These are phyloP conservation scores for Osedax frankpressi DNA, from an alignment of 2,888 invertebrate genomes.

Conservation along the genomic window DNA sequence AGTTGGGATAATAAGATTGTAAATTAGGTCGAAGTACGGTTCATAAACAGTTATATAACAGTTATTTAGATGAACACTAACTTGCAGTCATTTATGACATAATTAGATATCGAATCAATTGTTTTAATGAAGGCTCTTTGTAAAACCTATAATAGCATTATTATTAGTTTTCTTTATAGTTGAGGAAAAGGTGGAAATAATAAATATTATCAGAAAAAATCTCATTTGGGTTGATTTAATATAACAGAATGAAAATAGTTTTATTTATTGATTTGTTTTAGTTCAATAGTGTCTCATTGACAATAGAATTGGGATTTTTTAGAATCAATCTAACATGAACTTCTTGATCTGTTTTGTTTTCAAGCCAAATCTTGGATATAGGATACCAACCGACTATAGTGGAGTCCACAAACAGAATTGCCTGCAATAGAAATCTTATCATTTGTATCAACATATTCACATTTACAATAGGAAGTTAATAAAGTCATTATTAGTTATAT, in stretches of 20 bases:
- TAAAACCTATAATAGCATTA: conserved; percentile 38
- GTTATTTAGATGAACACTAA: too few relatives aligned
- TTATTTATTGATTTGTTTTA: too few relatives aligned
- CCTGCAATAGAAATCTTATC: conserved; percentile 36
- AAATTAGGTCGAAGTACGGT: background rate
- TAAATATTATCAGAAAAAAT: too few relatives aligned
- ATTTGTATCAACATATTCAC: conserved; percentile 40
- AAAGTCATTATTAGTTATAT: too few relatives aligned
- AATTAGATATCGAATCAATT: conserved; percentile 41
- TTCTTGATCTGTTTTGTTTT: conserved; percentile 40
- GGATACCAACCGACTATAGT: conserved; percentile 45
- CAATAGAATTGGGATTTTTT: too few relatives aligned
- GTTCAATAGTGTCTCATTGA: too few relatives aligned
- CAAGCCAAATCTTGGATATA: conserved; percentile 44
- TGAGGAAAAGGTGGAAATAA: too few relatives aligned
- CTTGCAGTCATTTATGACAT: conserved; percentile 41
- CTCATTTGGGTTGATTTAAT: too few relatives aligned
- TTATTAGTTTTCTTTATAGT: too few relatives aligned
- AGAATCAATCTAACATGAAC: conserved; percentile 44
- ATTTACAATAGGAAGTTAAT: conserved; percentile 36
- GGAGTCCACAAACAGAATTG: conserved; percentile 42
- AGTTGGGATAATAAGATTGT: background rate
- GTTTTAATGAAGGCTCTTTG: conserved; percentile 45
- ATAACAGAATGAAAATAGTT: too few relatives aligned
- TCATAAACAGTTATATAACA: too few relatives aligned